Percentiles rank a stretch among this genome's conserved stretches.
Evolutionary conservation across 2,113 vertebrate species (phyloP).

Genomic region (Malurus melanocephalus): DNA sequence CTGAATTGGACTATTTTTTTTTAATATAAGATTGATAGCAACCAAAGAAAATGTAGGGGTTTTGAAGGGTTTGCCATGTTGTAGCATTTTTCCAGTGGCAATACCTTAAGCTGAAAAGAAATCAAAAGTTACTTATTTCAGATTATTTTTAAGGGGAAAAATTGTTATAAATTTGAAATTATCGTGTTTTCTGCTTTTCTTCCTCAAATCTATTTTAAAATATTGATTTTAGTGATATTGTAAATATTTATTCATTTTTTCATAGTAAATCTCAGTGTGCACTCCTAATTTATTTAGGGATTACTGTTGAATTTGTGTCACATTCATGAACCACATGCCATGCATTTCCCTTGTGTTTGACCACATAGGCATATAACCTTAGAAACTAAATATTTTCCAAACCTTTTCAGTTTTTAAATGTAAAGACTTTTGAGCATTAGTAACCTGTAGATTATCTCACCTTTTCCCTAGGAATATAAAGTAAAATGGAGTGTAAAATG

Average conservation of each 20-base stretch:
- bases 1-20: background rate
- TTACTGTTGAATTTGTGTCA: background rate
- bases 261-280: background rate
- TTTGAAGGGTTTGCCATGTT: background rate
- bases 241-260: background rate
- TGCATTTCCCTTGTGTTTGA: background rate
- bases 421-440: background rate
- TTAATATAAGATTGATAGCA: background rate
- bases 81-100: background rate
- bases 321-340: background rate
- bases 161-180: background rate
- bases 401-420: background rate
- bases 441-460: background rate
- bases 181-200: background rate
- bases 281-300: background rate
- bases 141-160: background rate
- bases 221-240: background rate
- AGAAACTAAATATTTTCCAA: background rate
- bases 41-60: background rate
- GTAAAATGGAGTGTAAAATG: background rate
- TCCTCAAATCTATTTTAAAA: background rate
- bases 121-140: background rate
- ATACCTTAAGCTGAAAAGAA: background rate
- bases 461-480: background rate
- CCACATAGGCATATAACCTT: background rate